Base-by-base conservation (phyloP, 2,113 vertebrate genomes). In the Limanda limanda region DNA sequence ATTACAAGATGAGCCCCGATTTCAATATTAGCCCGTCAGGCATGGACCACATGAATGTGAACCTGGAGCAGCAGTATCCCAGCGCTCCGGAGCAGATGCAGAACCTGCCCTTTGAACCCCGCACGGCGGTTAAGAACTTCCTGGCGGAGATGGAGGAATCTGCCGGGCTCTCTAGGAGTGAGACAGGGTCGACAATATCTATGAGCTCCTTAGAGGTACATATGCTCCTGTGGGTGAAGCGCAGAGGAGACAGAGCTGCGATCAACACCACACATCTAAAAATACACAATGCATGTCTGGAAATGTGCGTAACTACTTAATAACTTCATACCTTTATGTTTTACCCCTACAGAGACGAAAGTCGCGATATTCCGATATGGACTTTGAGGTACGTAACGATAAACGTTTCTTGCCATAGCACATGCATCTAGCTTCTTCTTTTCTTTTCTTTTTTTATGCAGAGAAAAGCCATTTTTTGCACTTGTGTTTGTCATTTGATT, bases 101-200 rank as follows among this genome's bases (percentile, higher is more conserved):
- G 93, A 99, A 85, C 93, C 94, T 98, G 86, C 95, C 97, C 81
- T 99, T 98, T 91, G 98, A 99, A 87, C 97, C 98, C 17, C 97
- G 97, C 87, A 98, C 98, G 55, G 97, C 97, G 77, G 97, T 99
- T 89, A 99, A 99, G 94, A 98, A 98, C 94, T 99, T 99, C 95
- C 97, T 99, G 80, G 97, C 98, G 0, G 98, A 99, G 89, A 95
- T 99, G 96, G 98, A 99, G 91, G 98, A 99, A 90, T 94, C 92
- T 56, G 93, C 93, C 17, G 97, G 96, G 82, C 93, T 99, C 82
- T 97, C 97, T 31, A 94, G 98, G 86, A 99, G 97, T n/a, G 98
- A 99, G 92, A 99, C 98, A 64, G 98, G 98, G 80, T 99, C 98
- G 7, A 99, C 97, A 54, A 97, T 98, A 95, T 99, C 98, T 51